Evolutionary conservation across 1,140 invertebrate species (phyloP), one percentile per base, ranked within the genome.

Genomic region (Liolophura sinensis): DNA sequence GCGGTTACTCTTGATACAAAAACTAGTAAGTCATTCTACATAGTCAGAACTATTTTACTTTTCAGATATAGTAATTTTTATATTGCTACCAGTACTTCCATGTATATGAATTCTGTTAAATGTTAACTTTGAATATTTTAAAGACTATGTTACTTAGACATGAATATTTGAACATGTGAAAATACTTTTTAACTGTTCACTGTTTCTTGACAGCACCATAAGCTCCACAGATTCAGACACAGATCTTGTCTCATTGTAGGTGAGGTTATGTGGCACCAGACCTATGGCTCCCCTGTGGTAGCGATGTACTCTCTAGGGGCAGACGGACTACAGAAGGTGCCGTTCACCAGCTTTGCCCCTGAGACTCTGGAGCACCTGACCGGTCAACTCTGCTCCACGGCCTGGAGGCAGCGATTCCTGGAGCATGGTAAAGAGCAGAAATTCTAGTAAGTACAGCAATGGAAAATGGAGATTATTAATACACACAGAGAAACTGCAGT

Each of bases 221-320:
- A 20, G 3, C 51, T 54, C 51, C 22, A 20, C 1, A 54, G 51
- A 20, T 54, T n/a, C n/a, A 5, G 18, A 20, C 12, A 20, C 12
- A 25, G 18, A 24, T 18, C 25, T 7, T 54, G 51, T 55, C 51
- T 15, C 58, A 16, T 60, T 64, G 40, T 89, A 65, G 93, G 93
- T 0, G 89, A 90, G 67, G 85, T 94, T 47, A 81, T 95, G 11
- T 98, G 96, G 96, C 89, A 94, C 74, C 87, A 89, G 20, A 90
- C 97, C 80, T 89, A 95, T 57, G 89, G 90, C 58, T 95, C 94
- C 67, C 95, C 96, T 3, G 90, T 99, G 1, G 91, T 99, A 57
- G 95, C 92, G 0, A 89, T 95, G 64, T 99, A 97, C 83, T 85
- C 91, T 1, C 83, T 96, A 61, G 90, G 91, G 68, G 88, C 89